Evolutionary conservation across 2,113 vertebrate genomes (phyloP).

Genomic region (Neolamprologus kungweensis): DNA sequence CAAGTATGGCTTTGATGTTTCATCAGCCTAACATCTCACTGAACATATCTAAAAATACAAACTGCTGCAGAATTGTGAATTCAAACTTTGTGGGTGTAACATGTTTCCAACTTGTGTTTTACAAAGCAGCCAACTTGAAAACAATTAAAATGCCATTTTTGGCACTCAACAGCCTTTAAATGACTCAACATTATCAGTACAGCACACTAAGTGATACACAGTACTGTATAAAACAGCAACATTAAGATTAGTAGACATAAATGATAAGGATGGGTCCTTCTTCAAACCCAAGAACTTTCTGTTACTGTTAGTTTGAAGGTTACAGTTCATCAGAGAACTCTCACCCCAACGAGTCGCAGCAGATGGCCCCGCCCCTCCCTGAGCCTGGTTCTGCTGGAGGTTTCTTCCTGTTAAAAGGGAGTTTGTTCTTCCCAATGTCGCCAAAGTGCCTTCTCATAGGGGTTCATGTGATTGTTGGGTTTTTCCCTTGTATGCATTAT

Average conservation of each 20-base stretch:
- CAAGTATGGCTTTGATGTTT: not conserved
- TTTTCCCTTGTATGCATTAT: accelerated
- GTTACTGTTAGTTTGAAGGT: not conserved
- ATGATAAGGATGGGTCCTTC: accelerated
- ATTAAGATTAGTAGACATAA: not conserved
- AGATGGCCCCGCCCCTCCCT: not conserved
- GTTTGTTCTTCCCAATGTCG: accelerated
- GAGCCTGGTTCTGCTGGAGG: not conserved
- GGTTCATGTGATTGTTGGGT: not conserved
- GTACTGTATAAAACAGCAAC: not conserved
- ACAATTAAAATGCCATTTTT: not conserved
- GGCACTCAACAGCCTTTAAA: not conserved
- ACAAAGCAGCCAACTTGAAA: not conserved
- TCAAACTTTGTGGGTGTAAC: not conserved
- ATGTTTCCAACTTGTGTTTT: not conserved
- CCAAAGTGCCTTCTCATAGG: accelerated
- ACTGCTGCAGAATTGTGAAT: not conserved
- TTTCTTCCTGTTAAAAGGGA: not conserved
- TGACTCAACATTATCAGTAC: accelerated
- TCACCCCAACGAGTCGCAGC: accelerated
- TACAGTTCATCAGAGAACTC: not conserved
- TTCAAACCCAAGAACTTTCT: not conserved
- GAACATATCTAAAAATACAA: not conserved
- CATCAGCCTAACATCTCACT: not conserved
- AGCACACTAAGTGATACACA: not conserved